Evolutionary conservation across 2,888 invertebrate genomes (phyloP).

Genomic region (Scaptomyza flava): DNA sequence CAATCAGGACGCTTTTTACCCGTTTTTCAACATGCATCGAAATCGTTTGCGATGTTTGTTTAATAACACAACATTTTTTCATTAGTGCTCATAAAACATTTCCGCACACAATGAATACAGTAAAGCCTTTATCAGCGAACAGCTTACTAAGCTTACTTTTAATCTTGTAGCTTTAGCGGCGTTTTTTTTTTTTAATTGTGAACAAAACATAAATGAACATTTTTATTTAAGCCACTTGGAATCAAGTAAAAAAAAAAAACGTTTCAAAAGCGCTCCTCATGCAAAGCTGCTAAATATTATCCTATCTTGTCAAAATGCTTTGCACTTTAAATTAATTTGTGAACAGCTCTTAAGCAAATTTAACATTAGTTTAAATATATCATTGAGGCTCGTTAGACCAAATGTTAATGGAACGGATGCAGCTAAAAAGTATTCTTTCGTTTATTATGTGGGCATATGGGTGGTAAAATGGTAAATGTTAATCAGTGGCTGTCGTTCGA

Average conservation of each 20-base stretch:
- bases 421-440: neutral
- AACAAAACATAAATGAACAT: neutral
- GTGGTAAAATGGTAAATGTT: neutral
- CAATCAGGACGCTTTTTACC: too few relatives aligned
- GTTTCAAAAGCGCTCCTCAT: neutral
- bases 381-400: neutral
- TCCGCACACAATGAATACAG: neutral
- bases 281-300: neutral
- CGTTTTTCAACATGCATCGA: too few relatives aligned
- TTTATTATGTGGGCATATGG: neutral
- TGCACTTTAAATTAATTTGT: too few relatives aligned
- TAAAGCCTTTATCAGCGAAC: neutral
- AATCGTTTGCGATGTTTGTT: too few relatives aligned
- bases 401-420: neutral
- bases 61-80: too few relatives aligned
- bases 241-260: neutral
- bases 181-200: neutral
- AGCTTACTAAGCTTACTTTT: neutral
- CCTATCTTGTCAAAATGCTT: neutral
- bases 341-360: too few relatives aligned
- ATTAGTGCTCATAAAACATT: too few relatives aligned
- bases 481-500: neutral
- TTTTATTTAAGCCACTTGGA: neutral
- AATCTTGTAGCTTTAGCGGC: neutral
- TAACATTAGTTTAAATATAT: too few relatives aligned